phyloP scores from a whole-genome alignment of 2,797 vertebrate genomes.

The Thaleichthys pacificus region DNA sequence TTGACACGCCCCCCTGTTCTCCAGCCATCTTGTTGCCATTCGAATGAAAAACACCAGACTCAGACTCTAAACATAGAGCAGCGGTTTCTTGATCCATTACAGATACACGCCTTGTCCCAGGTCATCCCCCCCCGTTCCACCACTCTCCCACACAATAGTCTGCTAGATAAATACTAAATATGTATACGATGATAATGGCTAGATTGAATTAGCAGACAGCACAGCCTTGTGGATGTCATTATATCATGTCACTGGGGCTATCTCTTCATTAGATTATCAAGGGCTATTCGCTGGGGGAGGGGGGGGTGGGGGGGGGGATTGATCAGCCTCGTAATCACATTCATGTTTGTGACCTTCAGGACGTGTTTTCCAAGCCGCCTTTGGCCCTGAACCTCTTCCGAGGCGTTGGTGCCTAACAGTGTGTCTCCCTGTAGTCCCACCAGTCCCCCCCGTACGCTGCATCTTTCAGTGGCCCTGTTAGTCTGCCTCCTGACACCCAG shows the following conservation, averaged over 20 bases:
- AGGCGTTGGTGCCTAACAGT: neutral
- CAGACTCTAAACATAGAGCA: neutral
- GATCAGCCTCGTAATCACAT: conserved; percentile 47
- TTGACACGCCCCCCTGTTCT: neutral
- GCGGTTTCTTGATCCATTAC: neutral
- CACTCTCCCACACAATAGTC: neutral
- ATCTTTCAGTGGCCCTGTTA: conserved; percentile 4
- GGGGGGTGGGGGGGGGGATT: conserved; percentile 38
- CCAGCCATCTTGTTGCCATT: neutral
- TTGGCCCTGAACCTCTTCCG: neutral
- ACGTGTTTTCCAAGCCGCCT: conserved; percentile 10
- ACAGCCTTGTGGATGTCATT: conserved; percentile 46
- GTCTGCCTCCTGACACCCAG: too few species aligned
- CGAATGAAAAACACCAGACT: neutral
- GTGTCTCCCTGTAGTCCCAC: neutral
- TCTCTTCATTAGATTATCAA: conserved; percentile 47
- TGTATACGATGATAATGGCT: conserved; percentile 21
- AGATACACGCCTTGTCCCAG: neutral
- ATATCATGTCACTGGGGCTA: conserved; percentile 40
- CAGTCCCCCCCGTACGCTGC: neutral
- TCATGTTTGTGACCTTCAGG: conserved; percentile 49
- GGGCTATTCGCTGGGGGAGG: conserved; percentile 20
- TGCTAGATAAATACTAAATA: conserved; percentile 32
- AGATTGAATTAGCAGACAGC: conserved; percentile 39
- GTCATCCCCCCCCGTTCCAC: neutral